Base-by-base conservation (phyloP, 2,113 vertebrate genomes). In the Grammomys dolichurus region DNA sequence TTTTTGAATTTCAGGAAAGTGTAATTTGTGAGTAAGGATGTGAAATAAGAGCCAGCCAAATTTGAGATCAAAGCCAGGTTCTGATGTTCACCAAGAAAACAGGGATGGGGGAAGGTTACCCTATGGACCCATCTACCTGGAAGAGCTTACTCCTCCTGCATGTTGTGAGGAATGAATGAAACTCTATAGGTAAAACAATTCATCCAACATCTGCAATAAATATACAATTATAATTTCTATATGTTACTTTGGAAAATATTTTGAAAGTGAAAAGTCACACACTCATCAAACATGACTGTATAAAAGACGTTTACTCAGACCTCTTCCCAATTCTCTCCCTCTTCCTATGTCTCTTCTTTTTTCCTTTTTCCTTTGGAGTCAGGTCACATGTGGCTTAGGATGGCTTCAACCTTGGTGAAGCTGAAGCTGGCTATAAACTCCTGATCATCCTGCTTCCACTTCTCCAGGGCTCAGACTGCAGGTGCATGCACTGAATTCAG, bases 41-140 rank as follows among this genome's bases (percentile, higher is more conserved):
- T 56, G 54, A 8, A 20, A 7, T 73, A 73, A 91, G 84, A 51
- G 43, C 33, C 12, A 87, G 22, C 63, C 72, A 80, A 22, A 87
- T 73, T 86, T 94, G 54, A 87, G 28, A 92, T 92, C 48, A 93
- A 89, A 93, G 69, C 5, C 58, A 94, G 67, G 33, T 73, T 91
- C 54, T 93, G 43, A 56, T 84, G 51, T 86, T 81, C 87, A 46
- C 67, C 33, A 19, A 22, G 60, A 58, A 97, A 16, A 86, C 26
- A 11, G 78, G 7, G 4, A 43, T 31, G 1, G 43, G 48, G 9
- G 54, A 14, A 4, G 40, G 33, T 78, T 86, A 63, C 31, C 69
- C 51, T 54, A 51, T 58, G 19, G 81, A 14, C 19, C 20, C 22
- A 20, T 56, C 40, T 96, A 24, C 65, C 75, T 92, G 20, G 7